phyloP scores from a whole-genome alignment of 2,113 vertebrate genomes.

The Thryonomys swinderianus region DNA sequence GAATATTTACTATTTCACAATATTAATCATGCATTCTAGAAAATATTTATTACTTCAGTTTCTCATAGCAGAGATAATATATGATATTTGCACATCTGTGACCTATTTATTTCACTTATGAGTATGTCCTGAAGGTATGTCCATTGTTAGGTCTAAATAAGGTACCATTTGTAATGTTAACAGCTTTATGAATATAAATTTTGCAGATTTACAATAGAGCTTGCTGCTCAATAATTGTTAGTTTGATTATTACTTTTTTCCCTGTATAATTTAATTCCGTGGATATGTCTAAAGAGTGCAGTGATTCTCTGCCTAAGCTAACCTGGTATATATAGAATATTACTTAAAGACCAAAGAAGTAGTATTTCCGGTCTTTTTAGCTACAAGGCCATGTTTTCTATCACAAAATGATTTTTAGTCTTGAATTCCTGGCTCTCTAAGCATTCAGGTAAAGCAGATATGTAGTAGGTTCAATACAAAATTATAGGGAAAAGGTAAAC shows the following conservation, averaged over 20 bases:
- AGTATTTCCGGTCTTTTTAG: not conserved
- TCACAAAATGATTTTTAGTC: slow-evolving; percentile 20
- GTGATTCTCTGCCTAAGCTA: not conserved
- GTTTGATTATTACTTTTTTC: slow-evolving; percentile 2
- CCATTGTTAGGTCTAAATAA: not conserved
- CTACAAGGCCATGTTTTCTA: slow-evolving; percentile 24
- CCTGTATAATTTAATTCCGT: slow-evolving; percentile 10
- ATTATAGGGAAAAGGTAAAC: slow-evolving; percentile 60
- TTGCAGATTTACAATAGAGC: slow-evolving; percentile 32
- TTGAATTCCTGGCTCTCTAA: slow-evolving; percentile 51
- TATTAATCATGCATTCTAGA: no score
- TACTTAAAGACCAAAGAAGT: slow-evolving; percentile 37
- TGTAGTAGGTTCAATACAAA: slow-evolving; percentile 44
- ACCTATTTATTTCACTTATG: no score
- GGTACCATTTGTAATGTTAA: not conserved
- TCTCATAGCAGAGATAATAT: no score
- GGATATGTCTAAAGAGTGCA: not conserved
- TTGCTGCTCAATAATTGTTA: slow-evolving; percentile 13
- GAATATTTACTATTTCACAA: no score
- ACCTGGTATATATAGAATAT: not conserved
- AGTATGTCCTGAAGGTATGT: no score
- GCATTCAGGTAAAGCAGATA: slow-evolving; percentile 61
- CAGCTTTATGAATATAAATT: slow-evolving; percentile 11
- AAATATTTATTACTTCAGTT: no score
- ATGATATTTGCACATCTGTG: no score